phyloP scores from a whole-genome alignment of 2,888 invertebrate species.

The Clusia tigrina region DNA sequence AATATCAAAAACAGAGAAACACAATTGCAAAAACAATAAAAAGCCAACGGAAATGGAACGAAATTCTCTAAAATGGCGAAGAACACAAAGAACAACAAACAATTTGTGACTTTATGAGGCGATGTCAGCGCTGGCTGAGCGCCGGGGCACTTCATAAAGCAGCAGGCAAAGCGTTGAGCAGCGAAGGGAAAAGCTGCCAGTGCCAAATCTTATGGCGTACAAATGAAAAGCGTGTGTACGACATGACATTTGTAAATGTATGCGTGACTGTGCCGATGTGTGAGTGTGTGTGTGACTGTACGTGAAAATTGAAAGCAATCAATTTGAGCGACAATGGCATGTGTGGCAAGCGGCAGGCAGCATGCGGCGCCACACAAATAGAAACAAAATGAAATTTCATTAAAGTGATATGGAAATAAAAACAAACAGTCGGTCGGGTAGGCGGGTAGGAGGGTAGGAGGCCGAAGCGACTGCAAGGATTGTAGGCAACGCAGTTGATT shows the following conservation, averaged over 20 bases:
- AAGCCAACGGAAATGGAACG: background rate
- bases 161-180: background rate
- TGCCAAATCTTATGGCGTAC: background rate
- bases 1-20: constrained; percentile 8
- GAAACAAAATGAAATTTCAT: background rate
- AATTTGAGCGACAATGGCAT: background rate
- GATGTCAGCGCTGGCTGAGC: too few species aligned
- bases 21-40: constrained; percentile 4
- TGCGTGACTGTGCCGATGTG: background rate
- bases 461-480: too few species aligned
- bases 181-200: background rate
- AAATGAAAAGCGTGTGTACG: constrained; percentile 1
- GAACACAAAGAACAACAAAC: too few species aligned
- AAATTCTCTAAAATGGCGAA: constrained; percentile 1
- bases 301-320: constrained; percentile 7
- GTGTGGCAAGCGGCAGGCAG: background rate
- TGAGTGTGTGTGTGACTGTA: background rate
- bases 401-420: background rate
- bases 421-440: background rate
- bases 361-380: background rate
- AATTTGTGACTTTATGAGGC: too few species aligned
- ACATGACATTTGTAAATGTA: constrained; percentile 5
- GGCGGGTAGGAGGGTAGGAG: too few species aligned
- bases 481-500: too few species aligned
- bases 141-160: too few species aligned